Conservation (phyloP, 1,140 invertebrate genomes). For the Mactra quadrangularis region DNA sequence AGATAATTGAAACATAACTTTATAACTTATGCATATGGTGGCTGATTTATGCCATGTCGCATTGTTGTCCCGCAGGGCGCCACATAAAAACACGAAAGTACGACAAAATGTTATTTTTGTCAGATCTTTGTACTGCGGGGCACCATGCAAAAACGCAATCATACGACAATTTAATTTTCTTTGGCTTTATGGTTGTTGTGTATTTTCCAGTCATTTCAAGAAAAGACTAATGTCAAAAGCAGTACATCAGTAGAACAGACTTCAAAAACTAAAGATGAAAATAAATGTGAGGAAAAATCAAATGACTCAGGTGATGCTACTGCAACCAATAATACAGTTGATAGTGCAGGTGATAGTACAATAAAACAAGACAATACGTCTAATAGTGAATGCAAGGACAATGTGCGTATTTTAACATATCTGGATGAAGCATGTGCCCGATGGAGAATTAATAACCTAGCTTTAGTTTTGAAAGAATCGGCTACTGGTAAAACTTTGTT, state of each 20-base stretch:
- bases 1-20: too few species aligned
- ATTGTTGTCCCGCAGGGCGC: too few species aligned
- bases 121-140: too few species aligned
- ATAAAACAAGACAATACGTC: neutral
- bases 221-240: too few species aligned
- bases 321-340: neutral
- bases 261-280: neutral
- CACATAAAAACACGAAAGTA: too few species aligned
- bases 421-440: conserved; percentile 41
- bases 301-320: neutral
- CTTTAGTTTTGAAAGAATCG: conserved; percentile 35
- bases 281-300: neutral
- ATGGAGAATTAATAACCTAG: conserved; percentile 43
- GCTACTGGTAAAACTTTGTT: conserved; percentile 4
- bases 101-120: too few species aligned
- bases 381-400: conserved; percentile 8
- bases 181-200: too few species aligned
- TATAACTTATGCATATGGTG: too few species aligned
- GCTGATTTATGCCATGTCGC: too few species aligned
- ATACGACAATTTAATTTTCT: too few species aligned
- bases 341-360: neutral
- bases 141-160: too few species aligned
- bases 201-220: too few species aligned
- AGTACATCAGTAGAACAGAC: neutral
- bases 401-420: conserved; percentile 45